Evolutionary conservation across 92 coral and sea anemone genomes (phyloP), one percentile per base, ranked within the genome.

Genomic region (Porites divaricata): DNA sequence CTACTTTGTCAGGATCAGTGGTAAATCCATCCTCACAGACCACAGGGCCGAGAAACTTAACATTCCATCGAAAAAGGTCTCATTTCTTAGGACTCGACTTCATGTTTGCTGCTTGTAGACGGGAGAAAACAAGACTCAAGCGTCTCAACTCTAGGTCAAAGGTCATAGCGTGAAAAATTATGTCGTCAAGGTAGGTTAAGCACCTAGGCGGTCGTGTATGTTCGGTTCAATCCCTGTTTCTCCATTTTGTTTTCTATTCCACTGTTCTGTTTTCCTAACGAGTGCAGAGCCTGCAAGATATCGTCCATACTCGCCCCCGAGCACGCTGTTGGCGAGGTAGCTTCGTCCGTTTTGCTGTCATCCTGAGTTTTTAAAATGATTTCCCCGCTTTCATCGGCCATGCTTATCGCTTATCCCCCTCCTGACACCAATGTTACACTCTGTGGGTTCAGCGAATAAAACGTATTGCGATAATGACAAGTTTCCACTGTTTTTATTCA

Each of bases 71-170:
- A 45, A 70, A 86, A 63, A 79, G 75, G 45, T 52, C 66, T 25
- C 76, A 84, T 76, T 76, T 76, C 77, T 85, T 76, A 2, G 83
- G 76, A 69, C 75, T 72, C 41, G 79, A 74, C 80, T 86, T 79
- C 65, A 79, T 80, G 50, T 79, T 72, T 17, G 86, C 85, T 10
- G 57, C 66, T 65, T 77, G 52, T 54, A 80, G 75, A 57, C 21
- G 23, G 24, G 26, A 54, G 75, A 80, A 69, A 26, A 70, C 24
- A 8, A 7, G 68, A 1, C 45, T 56, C 25, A 68, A 22, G 25
- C 66, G 62, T 51, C 53, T 49, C 50, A 68, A 2, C 52, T 67
- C 64, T 22, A 49, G 52, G 17, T 49, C 66, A 53, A 80, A 80
- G 85, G 77, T 69, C 59, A 19, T 52, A 7, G 50, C 28, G 6